These are phyloP conservation scores for Pseudolaguvia tuberculata DNA, from an alignment of 2,113 vertebrate genomes.

Conservation along the genomic window DNA sequence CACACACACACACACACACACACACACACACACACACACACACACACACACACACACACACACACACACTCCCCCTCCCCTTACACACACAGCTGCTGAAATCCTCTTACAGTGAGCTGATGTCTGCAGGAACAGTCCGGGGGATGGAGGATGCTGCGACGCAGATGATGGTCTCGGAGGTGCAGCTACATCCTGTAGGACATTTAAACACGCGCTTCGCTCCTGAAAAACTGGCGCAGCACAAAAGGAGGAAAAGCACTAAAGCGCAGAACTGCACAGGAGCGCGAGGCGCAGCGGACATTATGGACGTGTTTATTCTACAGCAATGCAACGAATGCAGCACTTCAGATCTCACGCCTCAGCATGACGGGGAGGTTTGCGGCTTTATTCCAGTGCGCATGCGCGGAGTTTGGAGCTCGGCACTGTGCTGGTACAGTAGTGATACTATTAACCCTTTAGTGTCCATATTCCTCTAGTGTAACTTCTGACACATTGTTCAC, in stretches of 20 bases:
- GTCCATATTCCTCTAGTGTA: too few species aligned
- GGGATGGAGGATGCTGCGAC: constrained; percentile 81
- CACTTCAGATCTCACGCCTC: constrained; percentile 40
- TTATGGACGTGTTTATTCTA: constrained; percentile 13
- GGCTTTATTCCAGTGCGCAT: neutral
- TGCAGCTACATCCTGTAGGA: constrained; percentile 86
- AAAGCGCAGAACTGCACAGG: constrained; percentile 37
- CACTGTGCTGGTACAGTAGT: neutral
- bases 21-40: too few species aligned
- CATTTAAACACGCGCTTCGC: constrained; percentile 75
- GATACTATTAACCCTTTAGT: too few species aligned
- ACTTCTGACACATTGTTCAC: too few species aligned
- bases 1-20: too few species aligned
- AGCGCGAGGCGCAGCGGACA: constrained; percentile 57
- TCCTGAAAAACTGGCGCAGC: constrained; percentile 45
- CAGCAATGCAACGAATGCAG: constrained; percentile 54
- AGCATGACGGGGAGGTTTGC: neutral
- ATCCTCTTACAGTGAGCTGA: constrained; percentile 84
- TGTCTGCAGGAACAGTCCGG: constrained; percentile 77
- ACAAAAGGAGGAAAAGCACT: constrained; percentile 51
- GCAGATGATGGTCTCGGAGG: constrained; percentile 89
- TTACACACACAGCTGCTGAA: too few species aligned
- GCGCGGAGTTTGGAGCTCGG: neutral
- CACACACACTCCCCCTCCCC: too few species aligned
- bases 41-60: too few species aligned